A percentile compares a stretch with the other conserved stretches of the same genome.
These are phyloP conservation scores for Hermaeophaga mercurialis DNA, from an alignment of 2,888 invertebrate genomes.

Conservation along the genomic window DNA sequence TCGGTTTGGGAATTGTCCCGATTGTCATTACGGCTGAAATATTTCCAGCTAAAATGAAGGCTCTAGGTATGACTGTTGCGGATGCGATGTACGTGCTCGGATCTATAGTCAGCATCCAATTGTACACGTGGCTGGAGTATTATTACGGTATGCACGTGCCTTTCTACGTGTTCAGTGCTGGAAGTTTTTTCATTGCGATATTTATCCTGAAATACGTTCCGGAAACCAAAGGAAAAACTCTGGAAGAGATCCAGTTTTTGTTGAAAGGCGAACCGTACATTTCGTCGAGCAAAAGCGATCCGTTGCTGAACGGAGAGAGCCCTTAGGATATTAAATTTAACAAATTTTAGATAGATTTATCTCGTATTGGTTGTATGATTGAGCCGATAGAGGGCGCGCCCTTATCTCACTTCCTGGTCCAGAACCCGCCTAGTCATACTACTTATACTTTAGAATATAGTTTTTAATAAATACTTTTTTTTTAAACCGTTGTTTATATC, in stretches of 20 bases:
- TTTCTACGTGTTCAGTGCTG: slow-evolving; percentile 49
- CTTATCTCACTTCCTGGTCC: too few species aligned
- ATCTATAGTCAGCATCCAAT: slow-evolving; percentile 48
- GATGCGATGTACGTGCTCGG: slow-evolving; percentile 52
- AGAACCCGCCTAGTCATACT: too few species aligned
- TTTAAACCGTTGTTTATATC: too few species aligned
- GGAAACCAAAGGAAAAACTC: slow-evolving; percentile 40
- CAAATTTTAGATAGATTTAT: too few species aligned
- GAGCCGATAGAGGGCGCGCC: too few species aligned
- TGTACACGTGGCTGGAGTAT: slow-evolving; percentile 47
- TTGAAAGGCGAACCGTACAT: slow-evolving; percentile 29
- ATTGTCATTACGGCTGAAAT: slow-evolving; percentile 55
- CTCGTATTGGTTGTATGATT: too few species aligned
- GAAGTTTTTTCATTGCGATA: slow-evolving; percentile 40
- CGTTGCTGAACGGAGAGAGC: slow-evolving; percentile 1
- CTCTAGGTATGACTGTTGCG: slow-evolving; percentile 53
- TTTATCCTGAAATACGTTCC: slow-evolving; percentile 48
- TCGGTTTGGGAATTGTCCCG: slow-evolving; percentile 54
- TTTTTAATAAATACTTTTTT: too few species aligned
- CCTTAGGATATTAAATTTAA: too few species aligned
- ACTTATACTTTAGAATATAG: too few species aligned
- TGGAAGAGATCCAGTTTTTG: slow-evolving; percentile 34
- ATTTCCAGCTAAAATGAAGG: slow-evolving; percentile 55
- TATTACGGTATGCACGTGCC: slow-evolving; percentile 50
- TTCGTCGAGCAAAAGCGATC: slow-evolving; percentile 14